Percentiles rank a stretch among this genome's conserved stretches.
These are phyloP conservation scores for Oncopodura yosiiana DNA, from an alignment of 1,140 invertebrate species.

Conservation along the genomic window DNA sequence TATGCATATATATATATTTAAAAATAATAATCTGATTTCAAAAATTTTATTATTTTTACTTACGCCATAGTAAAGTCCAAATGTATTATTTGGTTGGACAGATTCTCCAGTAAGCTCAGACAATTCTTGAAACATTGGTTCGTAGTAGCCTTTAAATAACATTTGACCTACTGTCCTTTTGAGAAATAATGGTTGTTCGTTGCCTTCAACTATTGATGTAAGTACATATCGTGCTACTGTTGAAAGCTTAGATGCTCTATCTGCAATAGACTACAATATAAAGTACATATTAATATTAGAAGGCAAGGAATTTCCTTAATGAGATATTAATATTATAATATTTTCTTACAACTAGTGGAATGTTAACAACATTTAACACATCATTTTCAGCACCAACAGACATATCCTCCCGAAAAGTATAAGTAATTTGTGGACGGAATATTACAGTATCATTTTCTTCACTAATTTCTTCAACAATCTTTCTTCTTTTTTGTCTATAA, in stretches of 20 bases:
- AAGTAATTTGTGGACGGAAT: slow-evolving; percentile 23
- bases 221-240: too few species aligned
- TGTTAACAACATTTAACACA: slow-evolving; percentile 22
- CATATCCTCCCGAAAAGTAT: slow-evolving; percentile 7
- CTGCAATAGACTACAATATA: too few species aligned
- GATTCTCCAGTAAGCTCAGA: slow-evolving; percentile 8
- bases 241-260: too few species aligned
- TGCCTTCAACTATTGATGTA: too few species aligned
- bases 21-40: background rate
- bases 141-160: slow-evolving; percentile 8
- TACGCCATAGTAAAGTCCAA: slow-evolving; percentile 23
- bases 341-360: slow-evolving; percentile 26
- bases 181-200: slow-evolving; percentile 12
- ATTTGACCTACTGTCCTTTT: slow-evolving; percentile 3
- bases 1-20: background rate
- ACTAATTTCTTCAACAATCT: slow-evolving; percentile 5
- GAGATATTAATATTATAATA: background rate
- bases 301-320: background rate
- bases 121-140: slow-evolving; percentile 18
- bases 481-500: slow-evolving; percentile 15
- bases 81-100: slow-evolving; percentile 22
- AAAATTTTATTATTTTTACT: background rate
- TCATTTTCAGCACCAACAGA: slow-evolving; percentile 19
- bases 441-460: slow-evolving; percentile 9
- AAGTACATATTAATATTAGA: background rate